These are phyloP conservation scores for Aporophyla lueneburgensis DNA, from an alignment of 2,888 invertebrate species.

Conservation along the genomic window DNA sequence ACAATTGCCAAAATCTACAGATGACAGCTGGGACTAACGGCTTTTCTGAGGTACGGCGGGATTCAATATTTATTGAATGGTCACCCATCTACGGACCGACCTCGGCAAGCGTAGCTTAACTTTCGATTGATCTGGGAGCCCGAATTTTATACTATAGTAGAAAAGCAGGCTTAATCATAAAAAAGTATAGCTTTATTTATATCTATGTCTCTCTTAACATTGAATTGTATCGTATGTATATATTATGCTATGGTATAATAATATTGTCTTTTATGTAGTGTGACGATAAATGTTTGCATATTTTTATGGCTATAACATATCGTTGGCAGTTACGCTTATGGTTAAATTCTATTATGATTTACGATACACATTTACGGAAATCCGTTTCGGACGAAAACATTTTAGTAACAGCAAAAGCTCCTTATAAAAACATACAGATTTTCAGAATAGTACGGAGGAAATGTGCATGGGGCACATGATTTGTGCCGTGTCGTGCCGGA, in stretches of 20 bases:
- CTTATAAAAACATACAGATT: neutral
- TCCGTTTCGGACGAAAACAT: slow-evolving; percentile 9
- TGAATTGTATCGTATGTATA: neutral
- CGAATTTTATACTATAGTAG: neutral
- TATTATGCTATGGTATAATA: slow-evolving; percentile 4
- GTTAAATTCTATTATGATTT: slow-evolving; percentile 43
- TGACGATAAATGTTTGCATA: slow-evolving; percentile 31
- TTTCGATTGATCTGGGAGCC: neutral
- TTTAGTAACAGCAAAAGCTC: neutral
- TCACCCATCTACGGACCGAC: neutral
- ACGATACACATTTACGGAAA: slow-evolving; percentile 31
- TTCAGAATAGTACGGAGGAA: neutral
- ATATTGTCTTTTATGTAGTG: slow-evolving; percentile 3
- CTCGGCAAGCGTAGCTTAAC: neutral
- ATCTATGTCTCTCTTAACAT: neutral
- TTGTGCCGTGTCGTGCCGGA: too few species aligned
- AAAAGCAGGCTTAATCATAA: too few species aligned
- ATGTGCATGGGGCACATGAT: too few species aligned
- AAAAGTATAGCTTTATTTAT: neutral
- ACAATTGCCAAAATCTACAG: neutral
- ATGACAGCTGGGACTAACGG: too few species aligned
- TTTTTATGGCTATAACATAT: slow-evolving; percentile 33
- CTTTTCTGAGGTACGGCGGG: neutral
- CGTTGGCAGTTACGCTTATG: slow-evolving; percentile 35
- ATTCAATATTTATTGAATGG: neutral